Evolutionary conservation across 2,888 invertebrate genomes (phyloP).

Genomic region (Pasiphila rectangulata): DNA sequence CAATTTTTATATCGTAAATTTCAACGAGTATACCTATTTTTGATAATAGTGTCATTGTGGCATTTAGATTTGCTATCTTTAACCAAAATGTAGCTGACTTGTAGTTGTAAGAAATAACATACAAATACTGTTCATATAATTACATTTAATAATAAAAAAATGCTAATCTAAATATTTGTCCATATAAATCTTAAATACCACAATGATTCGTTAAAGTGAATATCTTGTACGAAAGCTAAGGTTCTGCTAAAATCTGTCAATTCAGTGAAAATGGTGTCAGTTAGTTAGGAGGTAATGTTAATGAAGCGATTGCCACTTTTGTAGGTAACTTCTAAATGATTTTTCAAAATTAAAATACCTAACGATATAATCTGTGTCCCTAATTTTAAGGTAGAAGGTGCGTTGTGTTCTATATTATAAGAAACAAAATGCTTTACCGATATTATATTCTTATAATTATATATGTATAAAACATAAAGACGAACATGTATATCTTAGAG

Average conservation of each 20-base stretch:
- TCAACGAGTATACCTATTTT: constrained; percentile 33
- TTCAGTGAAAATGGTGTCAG: constrained; percentile 74
- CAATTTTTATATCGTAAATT: constrained; percentile 51
- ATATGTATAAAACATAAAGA: constrained; percentile 67
- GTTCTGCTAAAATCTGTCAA: constrained; percentile 67
- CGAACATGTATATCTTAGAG: constrained; percentile 71
- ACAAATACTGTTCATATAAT: no score
- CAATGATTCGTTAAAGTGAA: constrained; percentile 54
- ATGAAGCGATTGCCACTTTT: constrained; percentile 54
- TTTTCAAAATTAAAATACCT: constrained; percentile 55
- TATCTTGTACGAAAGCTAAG: constrained; percentile 42
- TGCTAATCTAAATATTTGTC: not conserved
- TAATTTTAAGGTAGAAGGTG: constrained; percentile 57
- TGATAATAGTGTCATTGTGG: constrained; percentile 37
- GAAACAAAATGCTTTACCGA: constrained; percentile 79
- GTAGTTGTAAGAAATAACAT: not conserved
- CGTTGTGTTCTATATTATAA: constrained; percentile 73
- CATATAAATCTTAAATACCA: constrained; percentile 40
- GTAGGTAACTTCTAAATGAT: constrained; percentile 59
- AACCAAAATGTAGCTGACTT: constrained; percentile 1
- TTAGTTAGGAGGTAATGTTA: constrained; percentile 62
- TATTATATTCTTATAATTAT: constrained; percentile 80
- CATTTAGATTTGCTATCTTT: constrained; percentile 18
- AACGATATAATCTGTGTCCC: constrained; percentile 74
- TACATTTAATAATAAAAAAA: not conserved